Base-by-base conservation (phyloP, 2,888 invertebrate genomes). In the Schizotus pectinicornis region DNA sequence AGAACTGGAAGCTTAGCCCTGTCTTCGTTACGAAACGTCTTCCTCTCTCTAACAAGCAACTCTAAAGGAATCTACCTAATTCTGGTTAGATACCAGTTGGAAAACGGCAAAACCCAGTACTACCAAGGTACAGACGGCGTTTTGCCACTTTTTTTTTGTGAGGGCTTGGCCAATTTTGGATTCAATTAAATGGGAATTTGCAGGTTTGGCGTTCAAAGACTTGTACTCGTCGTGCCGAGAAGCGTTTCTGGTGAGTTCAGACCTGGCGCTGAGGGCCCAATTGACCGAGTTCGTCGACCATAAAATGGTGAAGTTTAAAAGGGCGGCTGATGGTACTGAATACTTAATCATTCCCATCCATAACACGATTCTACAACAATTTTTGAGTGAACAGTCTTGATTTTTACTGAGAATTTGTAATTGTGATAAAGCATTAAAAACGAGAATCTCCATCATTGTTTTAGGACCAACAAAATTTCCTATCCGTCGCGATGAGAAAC, bases 271-370 rank as follows among this genome's bases (percentile, higher is more conserved):
- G 56, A 86, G 95, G 65, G 91, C 95, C 3, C 95, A 97, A 73
- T 83, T 98, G 1, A 95, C 93, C 0, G 98, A 98, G 81, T 98
- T 98, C 80, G 82, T 93, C 45, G 98, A 98, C 80, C 98, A 98
- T 78, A 94, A 95, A 77, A 83, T 98, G 68, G 87, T 97, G 3
- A 91, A 88, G 77, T 86, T 86, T 53, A 91, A 90, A 74, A 85
- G 94, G 70, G 89, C 88, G 9, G 81, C 82, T 30, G 95, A 95
- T 77, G 95, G 94, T 32, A 86, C 88, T 47, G 95, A 96, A 76
- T 87, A 89, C 73, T 81, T 96, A 32, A 74, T 85, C 13, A 92
- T 96, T 76, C 93, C 95, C 0, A 85, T 95, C 14, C 89, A 90
- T 65, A 85, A 84, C 63, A 76, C 79, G 8, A 81, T 94, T 37